Evolutionary conservation across 2,113 vertebrate genomes (phyloP), one percentile per base, ranked within the genome.

Genomic region (Trichechus manatus): DNA sequence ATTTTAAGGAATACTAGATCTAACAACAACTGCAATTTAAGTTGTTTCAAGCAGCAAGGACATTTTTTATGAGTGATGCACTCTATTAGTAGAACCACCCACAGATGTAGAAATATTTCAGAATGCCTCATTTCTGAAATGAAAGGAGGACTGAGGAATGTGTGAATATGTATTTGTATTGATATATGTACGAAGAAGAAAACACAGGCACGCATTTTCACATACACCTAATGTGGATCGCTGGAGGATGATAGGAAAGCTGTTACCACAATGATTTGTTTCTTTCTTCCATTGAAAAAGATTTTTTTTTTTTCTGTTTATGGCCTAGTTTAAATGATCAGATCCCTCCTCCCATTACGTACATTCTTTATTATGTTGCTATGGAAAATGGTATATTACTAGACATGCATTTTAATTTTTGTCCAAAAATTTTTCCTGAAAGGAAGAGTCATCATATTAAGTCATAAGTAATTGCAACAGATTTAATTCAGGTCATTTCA

Each of bases 401-500:
- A 25, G 36, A 9, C 27, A 61, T 31, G 1, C 85, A 86, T 94
- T 94, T 93, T 81, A 63, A 53, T 77, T 83, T 95, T 88, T 87
- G n/a, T 87, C 42, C 23, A 63, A 59, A 44, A 89, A 64, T n/a
- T 84, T 84, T 74, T 75, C 22, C 11, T 80, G 50, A 83, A 81
- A 91, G 31, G 27, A 94, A 75, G 9, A 81, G 7, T 19, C 8
- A 85, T 31, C 44, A 63, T 53, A 80, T 29, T 85, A 89, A 87
- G 3, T 25, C 22, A 91, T 59, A 72, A 83, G 92, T 79, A 80
- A 85, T 0, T 88, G 61, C 15, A 86, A 84, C 4, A 77, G 11
- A 94, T 89, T 96, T 44, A 95, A 92, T 81, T 87, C 27, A 74
- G 23, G 36, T n/a, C 81, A 82, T 83, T 94, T 89, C 81, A 96